Evolutionary conservation across 2,888 invertebrate genomes (phyloP).

Genomic region (Eilema sororculum): DNA sequence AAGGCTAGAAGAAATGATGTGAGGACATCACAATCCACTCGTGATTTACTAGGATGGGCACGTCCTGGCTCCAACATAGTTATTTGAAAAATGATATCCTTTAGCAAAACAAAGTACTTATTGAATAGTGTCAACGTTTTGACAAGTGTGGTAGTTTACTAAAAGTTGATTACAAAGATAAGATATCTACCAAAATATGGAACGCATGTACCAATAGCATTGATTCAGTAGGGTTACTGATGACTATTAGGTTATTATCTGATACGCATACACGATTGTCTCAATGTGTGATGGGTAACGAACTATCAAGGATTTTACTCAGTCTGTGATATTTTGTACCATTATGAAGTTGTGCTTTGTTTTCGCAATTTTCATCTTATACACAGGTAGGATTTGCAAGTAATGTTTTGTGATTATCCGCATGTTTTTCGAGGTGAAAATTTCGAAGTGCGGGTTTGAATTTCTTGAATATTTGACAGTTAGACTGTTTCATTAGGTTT

Average conservation of each 20-base stretch:
- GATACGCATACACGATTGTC: background rate
- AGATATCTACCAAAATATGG: conserved; percentile 5
- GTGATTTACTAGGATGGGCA: no score
- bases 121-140: background rate
- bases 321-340: conserved; percentile 11
- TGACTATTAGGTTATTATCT: background rate
- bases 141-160: background rate
- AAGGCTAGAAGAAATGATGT: no score
- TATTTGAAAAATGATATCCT: background rate
- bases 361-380: conserved; percentile 22
- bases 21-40: no score
- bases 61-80: background rate
- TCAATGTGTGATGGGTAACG: background rate
- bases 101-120: background rate
- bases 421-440: no score
- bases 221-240: background rate
- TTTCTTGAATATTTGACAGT: no score
- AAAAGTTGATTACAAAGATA: conserved; percentile 5
- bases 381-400: conserved; percentile 29
- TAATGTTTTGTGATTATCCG: background rate
- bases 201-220: conserved; percentile 4
- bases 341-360: conserved; percentile 38
- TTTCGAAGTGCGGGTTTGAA: no score
- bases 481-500: no score
- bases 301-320: background rate